A percentile compares a stretch with the other conserved stretches of the same genome.
phyloP scores from a whole-genome alignment of 2,888 invertebrate genomes.

The Serrognathus titanus region DNA sequence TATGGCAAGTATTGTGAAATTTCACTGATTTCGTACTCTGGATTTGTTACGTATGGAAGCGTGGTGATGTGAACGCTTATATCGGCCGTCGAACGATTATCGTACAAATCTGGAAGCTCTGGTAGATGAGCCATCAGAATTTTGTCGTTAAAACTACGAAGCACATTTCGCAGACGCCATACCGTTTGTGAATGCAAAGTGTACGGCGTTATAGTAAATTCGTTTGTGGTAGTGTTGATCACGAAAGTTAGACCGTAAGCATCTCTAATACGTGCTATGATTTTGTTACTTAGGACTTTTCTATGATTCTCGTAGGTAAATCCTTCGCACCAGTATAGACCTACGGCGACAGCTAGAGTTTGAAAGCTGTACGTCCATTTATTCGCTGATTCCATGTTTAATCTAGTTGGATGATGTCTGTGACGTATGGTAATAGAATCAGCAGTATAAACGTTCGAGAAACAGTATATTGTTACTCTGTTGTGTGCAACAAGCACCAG shows the following conservation, averaged over 20 bases:
- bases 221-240: neutral
- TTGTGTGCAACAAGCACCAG: too few species aligned
- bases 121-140: neutral
- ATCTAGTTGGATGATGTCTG: too few species aligned
- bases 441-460: too few species aligned
- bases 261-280: neutral
- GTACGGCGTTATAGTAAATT: neutral
- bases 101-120: neutral
- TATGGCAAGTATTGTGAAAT: neutral
- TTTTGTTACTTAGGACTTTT: neutral
- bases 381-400: too few species aligned
- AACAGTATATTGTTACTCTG: too few species aligned
- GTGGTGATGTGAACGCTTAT: too few species aligned
- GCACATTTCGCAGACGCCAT: too few species aligned
- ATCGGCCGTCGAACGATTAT: too few species aligned
- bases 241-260: neutral
- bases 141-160: too few species aligned
- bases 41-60: too few species aligned
- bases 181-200: neutral
- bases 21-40: neutral
- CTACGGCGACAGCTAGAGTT: neutral
- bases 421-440: too few species aligned
- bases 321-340: neutral
- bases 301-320: neutral
- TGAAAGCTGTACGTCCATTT: too few species aligned